phyloP scores from a whole-genome alignment of 2,113 vertebrate species.

The Nipponia nippon region DNA sequence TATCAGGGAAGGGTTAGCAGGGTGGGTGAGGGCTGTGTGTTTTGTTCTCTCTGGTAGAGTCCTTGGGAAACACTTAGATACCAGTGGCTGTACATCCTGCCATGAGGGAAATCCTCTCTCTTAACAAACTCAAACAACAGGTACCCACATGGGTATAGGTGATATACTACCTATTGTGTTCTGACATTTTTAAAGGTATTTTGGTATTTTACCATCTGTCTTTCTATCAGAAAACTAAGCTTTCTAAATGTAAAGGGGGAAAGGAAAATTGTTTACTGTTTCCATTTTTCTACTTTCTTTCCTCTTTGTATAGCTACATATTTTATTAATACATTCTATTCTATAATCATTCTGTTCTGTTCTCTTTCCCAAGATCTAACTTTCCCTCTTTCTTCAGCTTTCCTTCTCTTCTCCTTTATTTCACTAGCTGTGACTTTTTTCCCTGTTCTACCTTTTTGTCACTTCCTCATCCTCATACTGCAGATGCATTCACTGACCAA shows the following conservation, averaged over 20 bases:
- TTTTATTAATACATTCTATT: background rate
- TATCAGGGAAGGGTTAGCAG: background rate
- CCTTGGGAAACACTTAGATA: background rate
- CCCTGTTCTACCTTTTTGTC: background rate
- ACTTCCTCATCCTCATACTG: background rate
- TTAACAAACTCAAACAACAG: background rate
- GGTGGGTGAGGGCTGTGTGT: background rate
- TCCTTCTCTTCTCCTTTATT: background rate
- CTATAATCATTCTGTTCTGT: background rate
- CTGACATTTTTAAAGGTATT: background rate
- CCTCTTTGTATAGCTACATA: background rate
- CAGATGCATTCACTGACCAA: background rate
- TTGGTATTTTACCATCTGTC: background rate
- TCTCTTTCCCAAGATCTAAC: background rate
- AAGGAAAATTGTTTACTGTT: background rate
- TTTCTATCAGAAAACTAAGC: background rate
- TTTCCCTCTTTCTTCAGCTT: background rate
- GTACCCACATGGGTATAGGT: background rate
- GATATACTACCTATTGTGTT: background rate
- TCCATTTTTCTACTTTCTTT: background rate
- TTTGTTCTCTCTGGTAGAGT: background rate
- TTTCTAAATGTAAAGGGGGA: background rate
- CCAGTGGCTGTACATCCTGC: background rate
- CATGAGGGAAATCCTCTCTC: background rate
- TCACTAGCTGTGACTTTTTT: background rate